Percentiles rank a stretch among this genome's conserved stretches.
Evolutionary conservation across 92 coral and sea anemone genomes (phyloP).

Genomic region (Meandrina meandrites): DNA sequence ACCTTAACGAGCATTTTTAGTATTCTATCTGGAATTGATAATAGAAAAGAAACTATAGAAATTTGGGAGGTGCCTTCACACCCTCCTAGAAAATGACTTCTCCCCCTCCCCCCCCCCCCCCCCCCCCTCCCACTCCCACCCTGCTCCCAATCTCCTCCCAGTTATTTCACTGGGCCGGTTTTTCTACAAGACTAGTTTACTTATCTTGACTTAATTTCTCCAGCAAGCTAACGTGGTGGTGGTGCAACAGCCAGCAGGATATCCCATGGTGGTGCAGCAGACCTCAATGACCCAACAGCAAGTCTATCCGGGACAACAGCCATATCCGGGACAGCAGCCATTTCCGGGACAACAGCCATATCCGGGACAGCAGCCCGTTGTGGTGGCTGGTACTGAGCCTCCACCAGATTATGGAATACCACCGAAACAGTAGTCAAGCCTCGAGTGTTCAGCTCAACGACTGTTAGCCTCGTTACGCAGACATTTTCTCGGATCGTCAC

Average conservation of each 20-base stretch:
- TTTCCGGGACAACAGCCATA: background rate
- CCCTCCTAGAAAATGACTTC: no score
- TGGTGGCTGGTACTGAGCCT: background rate
- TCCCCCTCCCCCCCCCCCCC: no score
- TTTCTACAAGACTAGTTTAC: no score
- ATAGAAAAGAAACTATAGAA: no score
- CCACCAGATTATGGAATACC: constrained; percentile 36
- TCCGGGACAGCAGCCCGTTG: background rate
- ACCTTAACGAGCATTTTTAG: no score
- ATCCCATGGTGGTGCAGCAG: constrained; percentile 20
- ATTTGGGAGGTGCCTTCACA: no score
- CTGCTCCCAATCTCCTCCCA: no score
- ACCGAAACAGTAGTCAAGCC: background rate
- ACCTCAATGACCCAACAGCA: background rate
- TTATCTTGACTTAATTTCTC: background rate
- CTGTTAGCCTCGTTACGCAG: background rate
- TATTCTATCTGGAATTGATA: no score
- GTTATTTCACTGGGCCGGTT: no score
- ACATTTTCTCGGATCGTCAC: background rate
- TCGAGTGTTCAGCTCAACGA: background rate
- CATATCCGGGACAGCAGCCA: constrained; percentile 12
- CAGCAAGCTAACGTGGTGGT: constrained; percentile 51
- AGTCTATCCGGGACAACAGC: constrained; percentile 1
- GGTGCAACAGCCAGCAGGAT: constrained; percentile 44
- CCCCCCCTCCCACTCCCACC: no score